Base-by-base conservation (phyloP, 2,888 invertebrate species). In the Tetragonula carbonaria region DNA sequence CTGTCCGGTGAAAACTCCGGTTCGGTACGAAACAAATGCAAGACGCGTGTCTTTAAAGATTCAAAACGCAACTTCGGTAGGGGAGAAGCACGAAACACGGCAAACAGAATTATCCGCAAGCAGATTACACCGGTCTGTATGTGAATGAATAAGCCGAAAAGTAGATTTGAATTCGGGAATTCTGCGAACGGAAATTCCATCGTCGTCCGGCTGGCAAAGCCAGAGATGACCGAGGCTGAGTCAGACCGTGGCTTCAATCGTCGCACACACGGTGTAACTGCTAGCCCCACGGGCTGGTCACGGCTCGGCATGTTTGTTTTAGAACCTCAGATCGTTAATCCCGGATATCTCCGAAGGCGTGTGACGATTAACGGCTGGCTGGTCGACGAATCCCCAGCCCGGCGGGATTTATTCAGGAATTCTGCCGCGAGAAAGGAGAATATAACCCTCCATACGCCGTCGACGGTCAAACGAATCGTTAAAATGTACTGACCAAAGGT, bases 321-420 rank as follows among this genome's bases (percentile, higher is more conserved):
- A 85, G 86, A 86, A 86, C 85, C 85, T 86, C 86, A 86, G 86
- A 87, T 86, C 86, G 86, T 81, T 87, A 84, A 87, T 86, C 86
- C 79, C 33, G 79, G 66, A 59, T 28, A 28, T 75, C 71, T 80
- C 71, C 72, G 63, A 86, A 86, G 78, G 81, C 74, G 86, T 73
- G 80, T 23, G 81, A 53, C 84, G 87, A 87, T 86, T 86, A 87
- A 86, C 82, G 74, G 78, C 78, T 84, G 68, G 70, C 45, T 28
- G 28, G 28, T 78, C 77, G 79, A 72, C 85, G 74, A 77, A 81
- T 79, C 75, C 62, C 57, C 50, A 55, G 21, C 18, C 28, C 45
- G 8, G 8, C 11, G 70, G 85, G 77, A 82, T 85, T 82, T 82
- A 80, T 82, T 72, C 77, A 6, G n/a, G 80, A 77, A 82, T 78